phyloP scores from a whole-genome alignment of 2,113 vertebrate genomes.

The Rhombomys opimus region DNA sequence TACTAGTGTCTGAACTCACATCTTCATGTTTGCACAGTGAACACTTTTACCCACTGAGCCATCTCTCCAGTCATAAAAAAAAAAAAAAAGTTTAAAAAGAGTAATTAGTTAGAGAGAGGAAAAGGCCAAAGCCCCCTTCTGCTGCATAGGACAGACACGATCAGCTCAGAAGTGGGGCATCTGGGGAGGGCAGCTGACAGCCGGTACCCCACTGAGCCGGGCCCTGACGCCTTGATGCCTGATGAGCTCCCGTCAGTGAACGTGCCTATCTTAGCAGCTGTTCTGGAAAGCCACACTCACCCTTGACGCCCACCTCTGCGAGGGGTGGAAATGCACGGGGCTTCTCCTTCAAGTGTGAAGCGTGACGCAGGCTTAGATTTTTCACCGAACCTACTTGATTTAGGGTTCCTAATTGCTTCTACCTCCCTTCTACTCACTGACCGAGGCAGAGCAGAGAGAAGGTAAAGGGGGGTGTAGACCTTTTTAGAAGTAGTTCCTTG shows the following conservation, averaged over 20 bases:
- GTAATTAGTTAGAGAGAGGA: background rate
- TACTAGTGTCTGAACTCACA: background rate
- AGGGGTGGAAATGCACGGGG: background rate
- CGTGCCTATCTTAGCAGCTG: background rate
- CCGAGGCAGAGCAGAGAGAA: too few relatives aligned
- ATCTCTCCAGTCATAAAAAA: background rate
- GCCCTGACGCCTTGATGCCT: accelerated
- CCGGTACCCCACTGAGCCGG: background rate
- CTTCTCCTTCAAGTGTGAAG: background rate
- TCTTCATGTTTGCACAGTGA: background rate
- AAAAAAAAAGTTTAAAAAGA: background rate
- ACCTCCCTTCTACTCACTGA: too few relatives aligned
- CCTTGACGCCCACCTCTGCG: background rate
- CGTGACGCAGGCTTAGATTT: too few relatives aligned
- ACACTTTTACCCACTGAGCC: background rate
- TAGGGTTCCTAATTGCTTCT: too few relatives aligned
- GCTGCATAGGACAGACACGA: background rate
- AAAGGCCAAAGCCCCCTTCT: background rate
- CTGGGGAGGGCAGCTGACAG: background rate
- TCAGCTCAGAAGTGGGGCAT: background rate
- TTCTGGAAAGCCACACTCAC: background rate
- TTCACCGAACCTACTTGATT: too few relatives aligned
- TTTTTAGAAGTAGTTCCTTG: too few relatives aligned
- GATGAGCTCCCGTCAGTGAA: background rate
- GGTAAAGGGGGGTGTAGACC: too few relatives aligned